Evolutionary conservation across 2,113 vertebrate species (phyloP).

Genomic region (human): DNA sequence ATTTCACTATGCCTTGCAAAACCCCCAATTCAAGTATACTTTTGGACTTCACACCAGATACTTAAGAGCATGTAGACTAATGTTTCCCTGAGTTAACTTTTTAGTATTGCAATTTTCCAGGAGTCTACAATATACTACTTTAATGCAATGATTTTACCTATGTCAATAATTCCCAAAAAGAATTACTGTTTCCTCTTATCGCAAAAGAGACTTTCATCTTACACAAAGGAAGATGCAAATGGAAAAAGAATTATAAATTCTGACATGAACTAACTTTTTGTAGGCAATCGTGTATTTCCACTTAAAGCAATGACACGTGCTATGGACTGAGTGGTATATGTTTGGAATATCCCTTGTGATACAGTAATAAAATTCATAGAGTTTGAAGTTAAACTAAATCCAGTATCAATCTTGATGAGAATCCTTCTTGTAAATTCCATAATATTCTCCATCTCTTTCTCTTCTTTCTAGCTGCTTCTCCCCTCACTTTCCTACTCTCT

Average conservation of each 20-base stretch:
- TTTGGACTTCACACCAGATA: not conserved
- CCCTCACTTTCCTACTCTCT: not conserved
- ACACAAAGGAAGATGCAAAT: not conserved
- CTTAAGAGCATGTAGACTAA: not conserved
- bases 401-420: not conserved
- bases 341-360: not conserved
- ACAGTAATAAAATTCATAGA: not conserved
- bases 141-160: not conserved
- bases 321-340: not conserved
- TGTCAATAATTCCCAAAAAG: not conserved
- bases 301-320: not conserved
- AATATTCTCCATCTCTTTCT: not conserved
- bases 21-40: not conserved
- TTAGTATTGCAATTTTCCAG: not conserved
- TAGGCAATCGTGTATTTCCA: slow-evolving; percentile 7
- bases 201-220: not conserved
- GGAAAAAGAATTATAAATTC: not conserved
- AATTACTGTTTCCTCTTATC: not conserved
- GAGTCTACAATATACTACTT: not conserved
- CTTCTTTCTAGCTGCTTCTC: not conserved
- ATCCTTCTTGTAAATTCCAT: not conserved
- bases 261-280: not conserved
- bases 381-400: not conserved
- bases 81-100: not conserved
- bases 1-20: not conserved